A percentile compares a stretch with the other conserved stretches of the same genome.
phyloP scores from a whole-genome alignment of 2,888 invertebrate genomes.

The Bombyx huttoni region DNA sequence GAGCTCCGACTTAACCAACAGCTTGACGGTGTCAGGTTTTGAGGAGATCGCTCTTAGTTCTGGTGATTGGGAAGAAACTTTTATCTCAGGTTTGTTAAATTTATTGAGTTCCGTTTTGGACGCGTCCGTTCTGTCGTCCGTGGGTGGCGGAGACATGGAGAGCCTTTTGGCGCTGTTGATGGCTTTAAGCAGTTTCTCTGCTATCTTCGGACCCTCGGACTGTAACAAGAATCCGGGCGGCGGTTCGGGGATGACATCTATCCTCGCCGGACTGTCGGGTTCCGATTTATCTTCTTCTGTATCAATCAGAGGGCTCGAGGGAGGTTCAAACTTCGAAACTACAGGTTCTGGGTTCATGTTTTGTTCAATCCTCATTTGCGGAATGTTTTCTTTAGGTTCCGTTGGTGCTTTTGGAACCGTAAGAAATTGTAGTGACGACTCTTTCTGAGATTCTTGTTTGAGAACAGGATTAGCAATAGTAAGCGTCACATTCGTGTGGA shows the following conservation, averaged over 20 bases:
- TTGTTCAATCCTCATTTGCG: conserved; percentile 27
- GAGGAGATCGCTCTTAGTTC: conserved; percentile 20
- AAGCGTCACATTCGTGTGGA: not conserved
- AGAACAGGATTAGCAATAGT: not conserved
- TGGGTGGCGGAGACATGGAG: conserved; percentile 58
- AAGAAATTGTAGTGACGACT: not conserved
- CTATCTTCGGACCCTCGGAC: conserved; percentile 72
- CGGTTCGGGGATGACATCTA: conserved; percentile 62
- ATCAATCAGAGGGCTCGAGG: conserved; percentile 55
- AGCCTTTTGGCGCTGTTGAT: conserved; percentile 70
- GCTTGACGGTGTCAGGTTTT: conserved; percentile 26
- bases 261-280: conserved; percentile 60
- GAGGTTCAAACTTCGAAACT: conserved; percentile 34
- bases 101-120: conserved; percentile 40
- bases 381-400: conserved; percentile 8
- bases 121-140: conserved; percentile 37
- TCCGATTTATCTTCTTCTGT: conserved; percentile 66
- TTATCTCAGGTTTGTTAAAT: conserved; percentile 25
- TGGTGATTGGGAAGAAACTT: conserved; percentile 25
- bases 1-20: conserved; percentile 29
- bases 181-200: conserved; percentile 75
- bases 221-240: conserved; percentile 59
- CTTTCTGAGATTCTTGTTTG: not conserved
- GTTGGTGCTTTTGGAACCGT: conserved; percentile 4
- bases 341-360: conserved; percentile 30